phyloP scores from a whole-genome alignment of 2,797 vertebrate species.

The Chelonia mydas region DNA sequence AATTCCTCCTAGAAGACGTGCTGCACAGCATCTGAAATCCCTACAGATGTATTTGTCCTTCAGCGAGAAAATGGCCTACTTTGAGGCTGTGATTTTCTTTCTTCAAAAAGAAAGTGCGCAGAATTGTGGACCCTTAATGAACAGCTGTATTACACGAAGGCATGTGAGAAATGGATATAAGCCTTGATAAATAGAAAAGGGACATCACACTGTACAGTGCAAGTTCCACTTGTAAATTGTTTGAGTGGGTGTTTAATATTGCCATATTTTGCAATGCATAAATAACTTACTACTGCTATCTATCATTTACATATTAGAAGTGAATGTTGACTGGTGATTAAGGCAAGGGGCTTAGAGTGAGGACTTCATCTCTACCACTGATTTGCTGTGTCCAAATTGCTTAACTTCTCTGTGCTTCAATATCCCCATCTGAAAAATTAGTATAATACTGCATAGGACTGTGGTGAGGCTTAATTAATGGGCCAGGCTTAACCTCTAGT shows the following conservation, averaged over 20 bases:
- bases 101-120: neutral
- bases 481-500: neutral
- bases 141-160: neutral
- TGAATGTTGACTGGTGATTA: neutral
- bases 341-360: neutral
- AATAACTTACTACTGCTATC: neutral
- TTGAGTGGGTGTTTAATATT: neutral
- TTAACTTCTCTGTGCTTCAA: neutral
- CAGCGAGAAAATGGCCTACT: neutral
- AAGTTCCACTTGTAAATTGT: neutral
- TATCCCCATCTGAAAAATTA: neutral
- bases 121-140: neutral
- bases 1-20: neutral
- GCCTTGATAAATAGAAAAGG: neutral
- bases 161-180: neutral
- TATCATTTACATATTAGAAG: neutral
- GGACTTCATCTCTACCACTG: neutral
- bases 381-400: neutral
- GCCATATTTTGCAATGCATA: neutral
- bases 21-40: neutral
- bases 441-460: fast-evolving
- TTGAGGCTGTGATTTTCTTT: neutral
- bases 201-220: neutral
- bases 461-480: neutral
- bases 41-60: neutral